A percentile compares a stretch with the other conserved stretches of the same genome.
Evolutionary conservation across 2,113 vertebrate species (phyloP).

Genomic region (Pseudopodoces humilis): DNA sequence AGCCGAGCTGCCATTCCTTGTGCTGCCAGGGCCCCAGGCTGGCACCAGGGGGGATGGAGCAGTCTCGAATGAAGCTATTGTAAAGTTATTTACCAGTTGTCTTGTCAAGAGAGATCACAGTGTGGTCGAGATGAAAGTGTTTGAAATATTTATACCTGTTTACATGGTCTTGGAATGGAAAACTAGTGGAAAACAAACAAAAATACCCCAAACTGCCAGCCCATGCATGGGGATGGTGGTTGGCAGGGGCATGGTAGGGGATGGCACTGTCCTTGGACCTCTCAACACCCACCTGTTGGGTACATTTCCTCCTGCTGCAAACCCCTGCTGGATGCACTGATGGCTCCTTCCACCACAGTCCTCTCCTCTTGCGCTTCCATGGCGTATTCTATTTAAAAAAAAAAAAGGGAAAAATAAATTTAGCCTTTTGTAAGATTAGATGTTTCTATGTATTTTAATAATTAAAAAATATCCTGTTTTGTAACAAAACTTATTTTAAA

Average conservation of each 20-base stretch:
- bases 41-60: background rate
- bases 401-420: background rate
- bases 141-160: slow-evolving; percentile 15
- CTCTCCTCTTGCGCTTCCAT: background rate
- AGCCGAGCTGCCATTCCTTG: background rate
- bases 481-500: slow-evolving; percentile 65
- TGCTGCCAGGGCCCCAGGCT: background rate
- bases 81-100: slow-evolving; percentile 28
- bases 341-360: background rate
- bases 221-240: background rate
- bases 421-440: slow-evolving; percentile 53
- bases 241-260: background rate
- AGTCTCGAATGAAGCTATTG: background rate
- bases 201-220: background rate
- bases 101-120: background rate
- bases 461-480: slow-evolving; percentile 40
- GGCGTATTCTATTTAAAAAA: background rate
- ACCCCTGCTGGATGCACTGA: background rate
- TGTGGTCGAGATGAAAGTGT: background rate
- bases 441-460: slow-evolving; percentile 70
- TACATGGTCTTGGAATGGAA: slow-evolving; percentile 8
- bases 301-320: background rate
- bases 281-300: background rate
- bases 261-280: background rate
- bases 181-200: background rate